Base-by-base conservation (phyloP, 1,140 invertebrate species). In the Eupristina koningsbergeri region DNA sequence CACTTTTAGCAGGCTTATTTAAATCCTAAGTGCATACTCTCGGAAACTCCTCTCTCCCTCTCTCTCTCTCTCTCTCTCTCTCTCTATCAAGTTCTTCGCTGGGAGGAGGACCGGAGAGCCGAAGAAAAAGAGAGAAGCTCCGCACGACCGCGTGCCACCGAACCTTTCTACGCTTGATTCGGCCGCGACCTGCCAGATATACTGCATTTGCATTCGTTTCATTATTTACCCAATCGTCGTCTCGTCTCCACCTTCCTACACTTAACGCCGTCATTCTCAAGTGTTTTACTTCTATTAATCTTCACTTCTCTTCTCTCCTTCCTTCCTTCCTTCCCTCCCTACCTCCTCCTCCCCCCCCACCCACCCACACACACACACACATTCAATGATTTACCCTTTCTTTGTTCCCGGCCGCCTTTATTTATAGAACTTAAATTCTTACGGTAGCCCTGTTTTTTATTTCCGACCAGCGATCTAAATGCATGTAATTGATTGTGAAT, bases 1-100 rank as follows among this genome's bases (percentile, higher is more conserved):
- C 88, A 90, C 88, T 89, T 87, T 89, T 88, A 88, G 88, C 85
- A 86, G 85, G 89, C 88, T 90, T 90, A 90, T 90, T 90, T 89
- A 88, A 90, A 90, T 90, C 89, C 89, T 88, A 89, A 90, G 89
- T 89, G 88, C 89, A 89, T 86, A 87, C 87, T 90, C 86, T 26
- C 63, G 50, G 31, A 45, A n/a, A 15, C 45, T 29, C 34, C 11
- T 34, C 5, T 19, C 63, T 29, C 19, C 61, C 53, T 22, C 80
- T 17, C 50, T 31, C 58, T 75, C 69, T 34, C 36, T 45, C 78
- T 41, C 80, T 58, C 45, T 15, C 36, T 19, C 50, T 74, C 50
- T 74, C 41, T 41, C 73, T 74, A 34, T 31, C 73, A 17, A 29
- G n/a, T 17, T 74, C 73, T 74, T 22, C 45, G 71, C n/a, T 1